phyloP scores from a whole-genome alignment of 2,113 vertebrate genomes.

The Gymnocephalus cernua region DNA sequence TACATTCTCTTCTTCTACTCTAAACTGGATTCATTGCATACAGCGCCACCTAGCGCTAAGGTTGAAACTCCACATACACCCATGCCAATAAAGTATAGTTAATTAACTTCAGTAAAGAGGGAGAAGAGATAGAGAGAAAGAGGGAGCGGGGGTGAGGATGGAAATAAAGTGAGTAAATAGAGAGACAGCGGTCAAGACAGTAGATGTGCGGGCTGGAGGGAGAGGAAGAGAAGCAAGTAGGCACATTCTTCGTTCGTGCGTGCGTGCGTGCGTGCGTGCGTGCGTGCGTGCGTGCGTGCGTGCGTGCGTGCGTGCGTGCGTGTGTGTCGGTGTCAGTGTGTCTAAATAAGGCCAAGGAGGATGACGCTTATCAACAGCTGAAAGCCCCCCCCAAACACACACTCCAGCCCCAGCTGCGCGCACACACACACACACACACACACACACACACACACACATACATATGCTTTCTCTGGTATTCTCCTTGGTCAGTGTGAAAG shows the following conservation, averaged over 20 bases:
- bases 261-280: neutral
- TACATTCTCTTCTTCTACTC: too few relatives aligned
- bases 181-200: neutral
- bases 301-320: conserved; percentile 2
- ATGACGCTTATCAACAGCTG: conserved; percentile 86
- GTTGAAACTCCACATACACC: too few relatives aligned
- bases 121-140: neutral
- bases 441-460: conserved; percentile 28
- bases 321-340: conserved; percentile 69
- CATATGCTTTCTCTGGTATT: conserved; percentile 45
- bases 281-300: conserved; percentile 9
- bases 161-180: conserved; percentile 11
- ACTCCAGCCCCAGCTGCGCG: neutral
- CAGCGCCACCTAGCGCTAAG: too few relatives aligned
- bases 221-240: conserved; percentile 26
- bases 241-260: conserved; percentile 31
- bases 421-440: conserved; percentile 21
- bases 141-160: neutral
- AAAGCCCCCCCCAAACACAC: conserved; percentile 32
- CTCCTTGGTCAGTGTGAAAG: conserved; percentile 22
- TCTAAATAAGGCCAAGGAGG: conserved; percentile 90
- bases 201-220: conserved; percentile 6
- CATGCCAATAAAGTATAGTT: too few relatives aligned
- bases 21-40: too few relatives aligned
- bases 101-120: neutral